Conservation (phyloP, 2,888 invertebrate genomes). For the Yponomeuta malinellus region DNA sequence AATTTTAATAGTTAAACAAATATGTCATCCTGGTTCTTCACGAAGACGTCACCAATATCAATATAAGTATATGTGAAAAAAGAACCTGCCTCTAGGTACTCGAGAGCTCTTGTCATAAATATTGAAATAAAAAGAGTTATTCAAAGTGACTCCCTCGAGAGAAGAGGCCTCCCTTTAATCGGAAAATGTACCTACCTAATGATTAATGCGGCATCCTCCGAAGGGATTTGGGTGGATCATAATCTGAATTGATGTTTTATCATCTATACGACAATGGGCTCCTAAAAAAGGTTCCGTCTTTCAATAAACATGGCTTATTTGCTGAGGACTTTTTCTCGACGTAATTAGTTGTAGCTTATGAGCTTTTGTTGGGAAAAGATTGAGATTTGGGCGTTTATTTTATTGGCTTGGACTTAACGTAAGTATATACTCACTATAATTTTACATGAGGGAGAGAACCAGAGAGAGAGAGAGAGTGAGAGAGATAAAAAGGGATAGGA, state of each 20-base stretch:
- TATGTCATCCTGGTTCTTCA: neutral
- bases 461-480: too few species aligned
- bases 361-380: neutral
- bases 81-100: neutral
- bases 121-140: neutral
- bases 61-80: neutral
- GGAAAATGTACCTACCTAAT: neutral
- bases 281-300: conserved; percentile 1
- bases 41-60: too few species aligned
- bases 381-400: too few species aligned
- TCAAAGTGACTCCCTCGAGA: neutral
- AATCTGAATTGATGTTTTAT: conserved; percentile 2
- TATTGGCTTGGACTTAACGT: too few species aligned
- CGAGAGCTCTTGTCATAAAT: neutral
- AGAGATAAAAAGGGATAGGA: too few species aligned
- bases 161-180: neutral
- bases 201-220: conserved; percentile 1
- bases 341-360: neutral
- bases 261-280: neutral
- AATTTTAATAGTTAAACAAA: neutral
- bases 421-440: too few species aligned
- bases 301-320: neutral
- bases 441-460: too few species aligned
- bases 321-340: neutral
- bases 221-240: neutral